A percentile compares a stretch with the other conserved stretches of the same genome.
phyloP scores from a whole-genome alignment of 2,888 invertebrate species.

The Hermaeophaga mercurialis region DNA sequence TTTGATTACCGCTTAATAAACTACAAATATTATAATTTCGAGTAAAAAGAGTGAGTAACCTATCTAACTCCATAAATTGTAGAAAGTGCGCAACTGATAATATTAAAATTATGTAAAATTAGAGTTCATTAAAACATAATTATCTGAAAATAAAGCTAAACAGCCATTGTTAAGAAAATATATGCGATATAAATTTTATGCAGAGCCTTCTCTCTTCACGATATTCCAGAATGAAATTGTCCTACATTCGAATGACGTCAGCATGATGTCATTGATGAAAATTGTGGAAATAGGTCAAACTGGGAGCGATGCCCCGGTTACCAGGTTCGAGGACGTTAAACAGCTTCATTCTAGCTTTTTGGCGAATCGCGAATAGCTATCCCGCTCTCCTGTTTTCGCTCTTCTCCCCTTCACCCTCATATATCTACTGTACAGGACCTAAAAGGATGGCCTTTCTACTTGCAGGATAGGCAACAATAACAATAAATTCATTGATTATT shows the following conservation, averaged over 20 bases:
- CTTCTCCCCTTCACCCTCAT: neutral
- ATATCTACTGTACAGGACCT: neutral
- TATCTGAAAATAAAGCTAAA: neutral
- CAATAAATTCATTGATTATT: too few relatives aligned
- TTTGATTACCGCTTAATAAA: too few relatives aligned
- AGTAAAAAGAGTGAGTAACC: too few relatives aligned
- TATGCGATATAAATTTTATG: conserved; percentile 49
- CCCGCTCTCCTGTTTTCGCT: neutral
- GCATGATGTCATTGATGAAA: conserved; percentile 63
- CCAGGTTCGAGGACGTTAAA: conserved; percentile 55
- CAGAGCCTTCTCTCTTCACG: conserved; percentile 43
- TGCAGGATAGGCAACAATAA: neutral
- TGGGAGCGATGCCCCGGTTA: conserved; percentile 39
- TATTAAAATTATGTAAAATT: neutral
- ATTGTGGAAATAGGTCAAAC: conserved; percentile 40
- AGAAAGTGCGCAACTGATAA: too few relatives aligned
- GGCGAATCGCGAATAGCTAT: conserved; percentile 22
- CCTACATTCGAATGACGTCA: conserved; percentile 53
- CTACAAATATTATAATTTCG: too few relatives aligned
- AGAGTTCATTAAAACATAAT: neutral
- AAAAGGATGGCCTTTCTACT: neutral
- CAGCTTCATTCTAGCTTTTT: conserved; percentile 50
- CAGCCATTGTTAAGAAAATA: neutral
- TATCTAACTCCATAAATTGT: too few relatives aligned
- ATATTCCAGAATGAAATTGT: conserved; percentile 70